Base-by-base conservation (phyloP, 2,888 invertebrate species). In the Ophonus ardosiacus region DNA sequence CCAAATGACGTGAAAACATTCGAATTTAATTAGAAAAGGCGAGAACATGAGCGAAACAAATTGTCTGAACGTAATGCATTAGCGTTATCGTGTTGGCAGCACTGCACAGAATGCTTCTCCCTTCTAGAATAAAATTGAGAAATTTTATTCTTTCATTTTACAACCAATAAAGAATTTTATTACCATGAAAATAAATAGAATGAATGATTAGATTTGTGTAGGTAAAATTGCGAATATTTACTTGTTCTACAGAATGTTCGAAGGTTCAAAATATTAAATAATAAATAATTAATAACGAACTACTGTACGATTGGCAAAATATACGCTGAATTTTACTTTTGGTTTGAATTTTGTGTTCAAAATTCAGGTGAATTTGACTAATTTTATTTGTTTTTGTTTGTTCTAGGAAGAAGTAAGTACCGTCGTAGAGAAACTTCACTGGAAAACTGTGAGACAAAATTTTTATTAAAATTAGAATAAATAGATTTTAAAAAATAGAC, bases 371-470 rank as follows among this genome's bases (percentile, higher is more conserved):
- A n/a, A 40, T 65, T 87, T 86, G 88, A 89, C 90, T 91, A 90
- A 91, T 90, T 89, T 88, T 87, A 83, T 90, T 90, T 90, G 89
- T 89, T 90, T 89, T 90, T 91, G 43, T 85, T 91, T 91, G 91
- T 91, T 91, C 90, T 90, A 91, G 91, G 91, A 91, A 90, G 91
- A 91, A 91, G 91, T 91, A 91, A 91, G 91, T 91, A 89, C 85
- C 79, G 85, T 13, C 78, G 40, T 40, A 76, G 78, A 68, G 80
- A 85, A 80, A 68, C 85, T 24, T 13, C 85, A 78, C 82, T 68
- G 74, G 76, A 85, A 57, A 82, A 82, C 81, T 82, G 85, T 82
- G 85, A 85, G 82, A 85, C 76, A 76, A 81, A 81, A 63, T 74
- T 74, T 85, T 84, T 57, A 78, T 57, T 78, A 56, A 43, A 43